A percentile compares a stretch with the other conserved stretches of the same genome.
Evolutionary conservation across 2,113 vertebrate genomes (phyloP).

Genomic region (Labeo rohita): DNA sequence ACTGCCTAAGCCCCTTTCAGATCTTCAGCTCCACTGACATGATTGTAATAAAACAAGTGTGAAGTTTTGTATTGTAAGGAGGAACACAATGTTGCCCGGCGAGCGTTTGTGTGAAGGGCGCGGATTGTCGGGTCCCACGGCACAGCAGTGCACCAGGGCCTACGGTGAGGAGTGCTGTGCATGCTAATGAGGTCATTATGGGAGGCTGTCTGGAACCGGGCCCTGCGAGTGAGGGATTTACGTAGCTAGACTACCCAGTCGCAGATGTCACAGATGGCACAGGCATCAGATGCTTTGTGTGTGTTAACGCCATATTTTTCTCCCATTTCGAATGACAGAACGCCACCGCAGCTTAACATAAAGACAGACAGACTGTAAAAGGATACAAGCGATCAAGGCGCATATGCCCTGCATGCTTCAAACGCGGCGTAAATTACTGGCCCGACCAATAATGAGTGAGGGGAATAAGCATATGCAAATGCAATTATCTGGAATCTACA

Average conservation of each 20-base stretch:
- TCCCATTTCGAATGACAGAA: conserved; percentile 57
- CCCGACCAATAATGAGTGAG: conserved; percentile 28
- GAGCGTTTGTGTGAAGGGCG: conserved; percentile 80
- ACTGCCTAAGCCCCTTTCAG: conserved; percentile 56
- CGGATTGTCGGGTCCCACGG: conserved; percentile 77
- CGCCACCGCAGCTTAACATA: conserved; percentile 51
- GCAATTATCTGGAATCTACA: conserved; percentile 85
- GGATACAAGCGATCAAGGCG: conserved; percentile 32
- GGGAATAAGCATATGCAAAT: conserved; percentile 78
- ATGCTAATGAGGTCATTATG: conserved; percentile 85
- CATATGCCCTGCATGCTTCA: conserved; percentile 5
- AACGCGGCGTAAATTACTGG: background rate
- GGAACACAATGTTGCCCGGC: conserved; percentile 77
- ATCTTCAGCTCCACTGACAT: conserved; percentile 68
- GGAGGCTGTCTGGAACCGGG: conserved; percentile 64
- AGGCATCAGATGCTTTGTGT: conserved; percentile 51
- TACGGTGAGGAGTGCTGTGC: conserved; percentile 74
- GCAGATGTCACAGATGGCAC: conserved; percentile 81
- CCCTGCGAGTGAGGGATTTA: conserved; percentile 71
- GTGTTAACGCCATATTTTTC: conserved; percentile 62
- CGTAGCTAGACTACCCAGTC: conserved; percentile 71
- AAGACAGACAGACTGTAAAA: conserved; percentile 48
- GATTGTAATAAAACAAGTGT: conserved; percentile 75
- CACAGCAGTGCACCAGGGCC: conserved; percentile 75
- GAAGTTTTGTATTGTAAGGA: conserved; percentile 71